These are phyloP conservation scores for Sus scrofa DNA, from an alignment of 2,113 vertebrate species.

Conservation along the genomic window T2T-Sscrofa CM000816.6:78594501-78595000, in stretches of 20 bases:
- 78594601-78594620: neutral
- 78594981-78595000: neutral
- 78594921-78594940: neutral
- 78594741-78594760: neutral
- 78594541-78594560: neutral
- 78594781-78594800: conserved; percentile 1
- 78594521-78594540: neutral
- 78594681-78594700: neutral
- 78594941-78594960: neutral
- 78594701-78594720: neutral
- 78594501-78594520: neutral
- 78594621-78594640: neutral
- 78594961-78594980: neutral
- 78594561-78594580: neutral
- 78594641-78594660: neutral
- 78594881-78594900: neutral
- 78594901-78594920: neutral
- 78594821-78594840: neutral
- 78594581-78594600: conserved; percentile 7
- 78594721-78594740: conserved; percentile 7
- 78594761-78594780: neutral
- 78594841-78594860: neutral
- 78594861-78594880: neutral
- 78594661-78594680: neutral
- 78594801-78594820: neutral